Base-by-base conservation (phyloP, 2,113 vertebrate genomes). In the Serilophus lunatus region DNA sequence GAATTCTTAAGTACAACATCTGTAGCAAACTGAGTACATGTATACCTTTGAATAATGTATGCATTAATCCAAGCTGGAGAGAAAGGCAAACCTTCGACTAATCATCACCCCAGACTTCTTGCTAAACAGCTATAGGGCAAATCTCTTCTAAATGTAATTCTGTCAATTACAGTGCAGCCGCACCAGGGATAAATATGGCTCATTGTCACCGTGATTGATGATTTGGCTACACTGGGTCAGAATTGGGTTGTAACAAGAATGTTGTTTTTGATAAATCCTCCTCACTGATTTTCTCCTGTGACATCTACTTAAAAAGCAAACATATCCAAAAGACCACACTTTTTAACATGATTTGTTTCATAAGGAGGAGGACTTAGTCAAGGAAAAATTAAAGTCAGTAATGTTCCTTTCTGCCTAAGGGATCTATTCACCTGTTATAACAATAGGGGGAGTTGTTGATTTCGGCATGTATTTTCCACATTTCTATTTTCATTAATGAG, bases 401-500 rank as follows among this genome's bases (percentile, higher is more conserved):
- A 71, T 94, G 49, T 91, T 96, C 53, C 15, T 87, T 96, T 96
- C 95, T 96, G 96, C 95, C 94, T 96, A 56, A 91, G 86, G 96
- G 88, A 82, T 96, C 84, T 93, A 80, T 96, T 97, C 97, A 93
- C 88, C 59, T 81, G 12, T 95, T 95, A 38, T 70, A 97, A 96
- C 96, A 97, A 97, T 78, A 81, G 97, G 97, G 83, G 93, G 88
- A 97, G 94, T 96, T 94, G 82, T 88, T 90, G 91, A 93, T 95
- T 96, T 95, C 94, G 1, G 70, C 89, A 86, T 94, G 81, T 74
- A 68, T 81, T 92, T 96, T 96, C 87, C 44, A 81, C 82, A 93
- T 95, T 96, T 92, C 91, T 29, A 94, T 97, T 96, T 96, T 72
- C 95, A 96, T 87, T 96, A 97, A 98, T 97, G 93, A 95, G 93